Percentiles rank a stretch among this genome's conserved stretches.
These are phyloP conservation scores for Linyphia triangularis DNA, from an alignment of 2,888 invertebrate species.

Conservation along the genomic window DNA sequence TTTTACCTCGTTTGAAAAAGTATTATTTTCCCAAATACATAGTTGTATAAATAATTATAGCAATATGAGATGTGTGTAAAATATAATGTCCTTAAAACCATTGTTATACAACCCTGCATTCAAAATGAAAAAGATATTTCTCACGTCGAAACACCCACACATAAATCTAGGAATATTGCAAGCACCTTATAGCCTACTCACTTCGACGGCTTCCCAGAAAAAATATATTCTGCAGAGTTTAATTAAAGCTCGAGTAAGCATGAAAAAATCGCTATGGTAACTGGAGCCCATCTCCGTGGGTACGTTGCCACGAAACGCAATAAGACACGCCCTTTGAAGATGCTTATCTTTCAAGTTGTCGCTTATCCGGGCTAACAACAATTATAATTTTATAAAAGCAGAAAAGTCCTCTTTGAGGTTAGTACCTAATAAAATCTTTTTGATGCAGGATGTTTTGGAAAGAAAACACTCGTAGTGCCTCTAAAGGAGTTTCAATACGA, in stretches of 20 bases:
- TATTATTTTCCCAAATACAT: too few relatives aligned
- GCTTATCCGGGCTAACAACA: constrained; percentile 44
- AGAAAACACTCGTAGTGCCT: not conserved
- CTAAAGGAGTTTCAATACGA: not conserved
- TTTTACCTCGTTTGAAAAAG: too few relatives aligned
- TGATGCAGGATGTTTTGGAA: not conserved
- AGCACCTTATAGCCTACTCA: not conserved
- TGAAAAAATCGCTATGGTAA: constrained; percentile 46
- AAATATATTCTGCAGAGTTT: constrained; percentile 13
- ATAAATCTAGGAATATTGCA: not conserved
- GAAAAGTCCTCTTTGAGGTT: not conserved
- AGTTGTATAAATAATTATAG: too few relatives aligned
- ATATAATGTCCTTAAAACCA: not conserved
- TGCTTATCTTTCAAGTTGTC: constrained; percentile 25
- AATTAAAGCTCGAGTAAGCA: constrained; percentile 35
- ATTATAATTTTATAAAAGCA: constrained; percentile 27
- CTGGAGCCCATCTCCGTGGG: constrained; percentile 56
- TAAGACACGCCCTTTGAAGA: not conserved
- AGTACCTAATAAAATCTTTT: not conserved
- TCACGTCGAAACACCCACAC: constrained; percentile 35
- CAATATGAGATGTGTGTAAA: too few relatives aligned
- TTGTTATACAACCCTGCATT: not conserved
- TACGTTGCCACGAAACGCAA: not conserved
- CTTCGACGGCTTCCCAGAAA: constrained; percentile 23
- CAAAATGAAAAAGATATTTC: not conserved